Evolutionary conservation across 1,140 invertebrate species (phyloP).

Genomic region (Tenebrio molitor): DNA sequence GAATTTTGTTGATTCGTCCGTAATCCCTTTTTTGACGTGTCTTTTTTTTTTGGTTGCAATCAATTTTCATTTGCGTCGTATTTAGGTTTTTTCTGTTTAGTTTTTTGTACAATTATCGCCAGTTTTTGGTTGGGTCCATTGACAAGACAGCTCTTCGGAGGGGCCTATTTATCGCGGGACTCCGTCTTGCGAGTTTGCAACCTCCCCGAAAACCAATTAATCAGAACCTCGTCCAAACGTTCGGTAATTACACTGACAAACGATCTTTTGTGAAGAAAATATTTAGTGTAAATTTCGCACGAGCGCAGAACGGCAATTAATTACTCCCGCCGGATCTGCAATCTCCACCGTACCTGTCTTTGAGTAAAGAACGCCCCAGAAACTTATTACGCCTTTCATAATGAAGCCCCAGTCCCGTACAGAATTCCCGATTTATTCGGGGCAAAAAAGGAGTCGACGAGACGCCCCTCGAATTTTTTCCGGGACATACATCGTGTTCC

Average conservation of each 20-base stretch:
- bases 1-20: too few species aligned
- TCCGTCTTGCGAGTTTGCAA: too few species aligned
- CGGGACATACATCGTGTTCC: not conserved
- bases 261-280: conserved; percentile 39
- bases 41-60: too few species aligned
- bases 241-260: conserved; percentile 34
- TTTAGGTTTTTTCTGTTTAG: too few species aligned
- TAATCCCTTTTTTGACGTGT: too few species aligned
- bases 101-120: too few species aligned
- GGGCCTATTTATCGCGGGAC: too few species aligned
- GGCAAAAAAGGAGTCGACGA: not conserved
- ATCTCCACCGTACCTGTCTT: conserved; percentile 31
- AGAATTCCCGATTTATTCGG: not conserved
- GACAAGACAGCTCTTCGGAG: too few species aligned
- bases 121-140: too few species aligned
- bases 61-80: too few species aligned
- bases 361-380: conserved; percentile 28
- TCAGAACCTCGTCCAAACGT: conserved; percentile 26
- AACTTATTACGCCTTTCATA: conserved; percentile 32
- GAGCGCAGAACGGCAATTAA: conserved; percentile 29
- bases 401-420: conserved; percentile 7
- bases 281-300: conserved; percentile 35
- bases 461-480: not conserved
- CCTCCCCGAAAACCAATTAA: conserved; percentile 27
- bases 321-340: conserved; percentile 29